phyloP scores from a whole-genome alignment of 1,140 invertebrate genomes.

The Drosophila cardini region DNA sequence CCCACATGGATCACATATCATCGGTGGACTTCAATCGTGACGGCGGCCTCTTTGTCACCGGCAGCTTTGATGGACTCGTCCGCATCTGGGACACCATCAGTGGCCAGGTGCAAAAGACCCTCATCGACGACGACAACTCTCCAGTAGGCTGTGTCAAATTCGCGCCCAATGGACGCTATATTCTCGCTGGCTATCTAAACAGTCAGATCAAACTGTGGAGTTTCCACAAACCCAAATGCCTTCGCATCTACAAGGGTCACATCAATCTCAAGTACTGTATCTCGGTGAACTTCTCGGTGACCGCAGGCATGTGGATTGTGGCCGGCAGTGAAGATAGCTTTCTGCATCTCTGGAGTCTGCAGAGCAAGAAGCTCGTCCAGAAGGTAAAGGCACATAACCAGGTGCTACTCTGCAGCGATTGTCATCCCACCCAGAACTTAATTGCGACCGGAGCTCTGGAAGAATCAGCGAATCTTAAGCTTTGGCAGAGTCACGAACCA shows the following conservation, averaged over 20 bases:
- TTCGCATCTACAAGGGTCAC: conserved; percentile 63
- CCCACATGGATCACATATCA: conserved; percentile 58
- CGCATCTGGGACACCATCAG: conserved; percentile 62
- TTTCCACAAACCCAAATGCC: conserved; percentile 58
- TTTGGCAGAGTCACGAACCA: conserved; percentile 52
- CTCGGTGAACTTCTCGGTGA: conserved; percentile 60
- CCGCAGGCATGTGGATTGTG: conserved; percentile 65
- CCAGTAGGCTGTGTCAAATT: conserved; percentile 66
- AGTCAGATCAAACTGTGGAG: conserved; percentile 64
- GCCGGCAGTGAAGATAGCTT: conserved; percentile 62
- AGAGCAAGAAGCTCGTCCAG: conserved; percentile 62
- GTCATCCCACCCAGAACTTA: conserved; percentile 63
- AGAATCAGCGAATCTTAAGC: conserved; percentile 28
- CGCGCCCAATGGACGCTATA: conserved; percentile 63
- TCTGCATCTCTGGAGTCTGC: conserved; percentile 63
- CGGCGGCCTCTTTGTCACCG: conserved; percentile 57
- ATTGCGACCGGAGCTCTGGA: conserved; percentile 49
- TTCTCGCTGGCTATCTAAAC: conserved; percentile 58
- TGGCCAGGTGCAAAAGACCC: conserved; percentile 50
- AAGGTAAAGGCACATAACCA: conserved; percentile 37
- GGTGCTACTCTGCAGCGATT: conserved; percentile 53
- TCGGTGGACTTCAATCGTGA: conserved; percentile 62
- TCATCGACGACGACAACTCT: conserved; percentile 58
- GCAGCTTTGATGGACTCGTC: conserved; percentile 63
- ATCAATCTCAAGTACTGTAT: conserved; percentile 56